Conservation (phyloP, 1,140 invertebrate species). For the Polyergus mexicanus region DNA sequence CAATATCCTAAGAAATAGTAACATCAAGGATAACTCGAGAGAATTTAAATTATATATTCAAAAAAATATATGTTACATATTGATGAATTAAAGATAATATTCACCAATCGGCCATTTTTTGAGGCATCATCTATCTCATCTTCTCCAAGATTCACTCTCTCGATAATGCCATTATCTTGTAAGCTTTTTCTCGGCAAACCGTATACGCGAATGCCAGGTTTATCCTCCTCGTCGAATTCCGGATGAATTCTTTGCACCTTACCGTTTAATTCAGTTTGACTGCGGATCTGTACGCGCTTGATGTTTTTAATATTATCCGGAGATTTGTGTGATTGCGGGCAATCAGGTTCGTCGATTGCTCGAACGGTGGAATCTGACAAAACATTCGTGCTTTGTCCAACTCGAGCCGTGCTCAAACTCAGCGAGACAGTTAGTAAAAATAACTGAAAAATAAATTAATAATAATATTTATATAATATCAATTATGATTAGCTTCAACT, state of each 20-base stretch:
- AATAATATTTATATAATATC: constrained; percentile 8
- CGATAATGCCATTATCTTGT: constrained; percentile 61
- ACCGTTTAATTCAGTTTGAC: constrained; percentile 76
- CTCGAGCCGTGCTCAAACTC: not conserved
- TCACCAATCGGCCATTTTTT: constrained; percentile 53
- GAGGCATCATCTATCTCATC: not conserved
- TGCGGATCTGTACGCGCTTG: constrained; percentile 67
- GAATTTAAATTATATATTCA: not conserved
- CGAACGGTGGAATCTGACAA: not conserved
- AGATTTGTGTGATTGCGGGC: constrained; percentile 19
- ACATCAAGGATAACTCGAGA: not conserved
- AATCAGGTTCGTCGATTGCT: not conserved
- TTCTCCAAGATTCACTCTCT: constrained; percentile 15
- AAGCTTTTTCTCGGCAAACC: constrained; percentile 74
- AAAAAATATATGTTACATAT: not conserved
- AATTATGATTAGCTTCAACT: not conserved
- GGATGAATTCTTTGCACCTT: constrained; percentile 76
- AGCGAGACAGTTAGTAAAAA: constrained; percentile 11
- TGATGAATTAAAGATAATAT: not conserved
- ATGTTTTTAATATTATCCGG: not conserved
- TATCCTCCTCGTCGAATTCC: constrained; percentile 47
- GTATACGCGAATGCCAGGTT: constrained; percentile 71
- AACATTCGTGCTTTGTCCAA: not conserved
- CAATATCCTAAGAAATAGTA: not conserved
- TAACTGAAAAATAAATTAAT: constrained; percentile 42